Conservation (phyloP, 2,797 vertebrate species). For the Smutsia gigantea region DNA sequence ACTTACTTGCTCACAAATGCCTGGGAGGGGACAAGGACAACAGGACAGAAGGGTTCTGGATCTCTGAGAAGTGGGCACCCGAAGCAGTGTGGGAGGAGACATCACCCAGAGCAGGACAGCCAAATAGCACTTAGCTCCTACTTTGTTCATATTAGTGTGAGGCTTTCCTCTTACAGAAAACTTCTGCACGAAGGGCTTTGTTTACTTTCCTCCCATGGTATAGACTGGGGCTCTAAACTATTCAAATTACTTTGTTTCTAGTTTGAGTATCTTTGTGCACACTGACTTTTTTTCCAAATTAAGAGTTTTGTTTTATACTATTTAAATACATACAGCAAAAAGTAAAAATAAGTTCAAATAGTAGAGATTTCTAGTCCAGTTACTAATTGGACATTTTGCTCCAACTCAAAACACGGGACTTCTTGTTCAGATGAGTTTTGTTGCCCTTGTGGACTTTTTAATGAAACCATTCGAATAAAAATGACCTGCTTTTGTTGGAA, state of each 20-base stretch:
- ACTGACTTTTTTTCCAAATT: neutral
- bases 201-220: neutral
- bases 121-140: neutral
- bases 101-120: neutral
- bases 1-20: neutral
- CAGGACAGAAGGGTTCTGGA: neutral
- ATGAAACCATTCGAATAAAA: neutral
- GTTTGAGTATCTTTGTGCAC: neutral
- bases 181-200: neutral
- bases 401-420: neutral
- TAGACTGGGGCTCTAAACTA: neutral
- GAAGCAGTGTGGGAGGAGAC: neutral
- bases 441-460: neutral
- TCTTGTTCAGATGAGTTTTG: neutral
- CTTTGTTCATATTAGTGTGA: neutral
- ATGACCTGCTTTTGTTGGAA: neutral
- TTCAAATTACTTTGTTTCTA: conserved; percentile 8
- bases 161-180: neutral
- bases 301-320: neutral
- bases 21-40: neutral
- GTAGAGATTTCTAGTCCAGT: neutral
- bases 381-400: neutral
- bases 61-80: neutral
- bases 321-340: neutral
- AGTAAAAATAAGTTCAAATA: neutral